Conservation (phyloP, 2,797 vertebrate species). For the Poliocrania exsul region DNA sequence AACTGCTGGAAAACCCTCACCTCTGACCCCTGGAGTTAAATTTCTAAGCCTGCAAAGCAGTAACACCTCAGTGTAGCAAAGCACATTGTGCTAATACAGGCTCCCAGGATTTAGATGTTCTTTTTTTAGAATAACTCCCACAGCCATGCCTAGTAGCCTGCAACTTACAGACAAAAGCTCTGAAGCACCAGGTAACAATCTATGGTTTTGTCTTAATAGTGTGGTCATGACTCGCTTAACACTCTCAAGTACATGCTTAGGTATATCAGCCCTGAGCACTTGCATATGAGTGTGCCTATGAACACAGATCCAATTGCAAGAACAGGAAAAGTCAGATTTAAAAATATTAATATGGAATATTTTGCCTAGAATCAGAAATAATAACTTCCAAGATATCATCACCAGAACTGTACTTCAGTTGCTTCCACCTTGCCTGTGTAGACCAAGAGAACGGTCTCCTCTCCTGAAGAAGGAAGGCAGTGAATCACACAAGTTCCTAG, state of each 20-base stretch:
- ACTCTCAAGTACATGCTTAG: not conserved
- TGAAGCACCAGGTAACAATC: not conserved
- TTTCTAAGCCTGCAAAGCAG: not conserved
- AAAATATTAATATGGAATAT: not conserved
- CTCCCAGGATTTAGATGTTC: not conserved
- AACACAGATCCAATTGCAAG: not conserved
- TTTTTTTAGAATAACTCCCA: not conserved
- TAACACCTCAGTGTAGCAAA: not conserved
- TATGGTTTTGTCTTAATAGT: not conserved
- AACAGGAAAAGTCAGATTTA: not conserved
- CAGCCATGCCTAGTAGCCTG: fast-evolving
- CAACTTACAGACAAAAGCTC: not conserved
- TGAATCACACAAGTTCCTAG: not conserved
- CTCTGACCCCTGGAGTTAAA: not conserved
- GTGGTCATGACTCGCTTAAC: not conserved
- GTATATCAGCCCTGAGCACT: not conserved
- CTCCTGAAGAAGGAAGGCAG: not conserved
- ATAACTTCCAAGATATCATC: not conserved
- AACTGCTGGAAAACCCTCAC: not conserved
- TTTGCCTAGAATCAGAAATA: not conserved
- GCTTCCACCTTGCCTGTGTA: not conserved
- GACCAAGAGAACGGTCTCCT: not conserved
- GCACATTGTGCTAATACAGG: not conserved
- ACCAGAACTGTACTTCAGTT: not conserved
- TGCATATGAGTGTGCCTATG: not conserved